phyloP scores from a whole-genome alignment of 2,888 invertebrate species.

The Lymantria dispar region DNA sequence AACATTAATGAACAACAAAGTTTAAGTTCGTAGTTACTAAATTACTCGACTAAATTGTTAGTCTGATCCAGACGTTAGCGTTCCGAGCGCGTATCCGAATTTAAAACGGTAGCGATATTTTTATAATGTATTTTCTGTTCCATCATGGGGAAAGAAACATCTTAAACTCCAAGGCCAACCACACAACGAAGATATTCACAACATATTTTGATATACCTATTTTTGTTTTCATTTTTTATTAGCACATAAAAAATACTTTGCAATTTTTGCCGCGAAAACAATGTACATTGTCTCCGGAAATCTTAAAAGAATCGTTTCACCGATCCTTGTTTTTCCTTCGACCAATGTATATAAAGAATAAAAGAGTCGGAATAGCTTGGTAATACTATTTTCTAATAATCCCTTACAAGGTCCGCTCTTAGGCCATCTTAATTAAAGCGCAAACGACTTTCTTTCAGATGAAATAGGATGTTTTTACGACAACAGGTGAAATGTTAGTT shows the following conservation, averaged over 20 bases:
- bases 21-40: no score
- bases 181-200: neutral
- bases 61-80: no score
- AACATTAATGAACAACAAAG: no score
- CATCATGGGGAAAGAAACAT: no score
- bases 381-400: constrained; percentile 60
- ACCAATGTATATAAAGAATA: constrained; percentile 34
- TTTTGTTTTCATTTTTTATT: constrained; percentile 1
- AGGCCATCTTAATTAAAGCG: constrained; percentile 65
- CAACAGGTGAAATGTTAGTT: no score
- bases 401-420: constrained; percentile 42
- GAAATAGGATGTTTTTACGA: constrained; percentile 23
- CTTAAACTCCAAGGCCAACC: no score
- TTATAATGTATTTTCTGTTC: no score
- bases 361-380: constrained; percentile 32
- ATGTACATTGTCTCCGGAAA: constrained; percentile 9
- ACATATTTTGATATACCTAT: neutral
- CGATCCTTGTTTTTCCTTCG: constrained; percentile 9
- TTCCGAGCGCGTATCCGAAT: no score
- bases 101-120: no score
- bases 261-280: constrained; percentile 1
- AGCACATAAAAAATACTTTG: constrained; percentile 1
- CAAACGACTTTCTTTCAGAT: constrained; percentile 60
- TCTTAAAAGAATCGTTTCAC: constrained; percentile 1
- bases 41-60: no score